phyloP scores from a whole-genome alignment of 2,888 invertebrate genomes.

The Caenorhabditis afra region DNA sequence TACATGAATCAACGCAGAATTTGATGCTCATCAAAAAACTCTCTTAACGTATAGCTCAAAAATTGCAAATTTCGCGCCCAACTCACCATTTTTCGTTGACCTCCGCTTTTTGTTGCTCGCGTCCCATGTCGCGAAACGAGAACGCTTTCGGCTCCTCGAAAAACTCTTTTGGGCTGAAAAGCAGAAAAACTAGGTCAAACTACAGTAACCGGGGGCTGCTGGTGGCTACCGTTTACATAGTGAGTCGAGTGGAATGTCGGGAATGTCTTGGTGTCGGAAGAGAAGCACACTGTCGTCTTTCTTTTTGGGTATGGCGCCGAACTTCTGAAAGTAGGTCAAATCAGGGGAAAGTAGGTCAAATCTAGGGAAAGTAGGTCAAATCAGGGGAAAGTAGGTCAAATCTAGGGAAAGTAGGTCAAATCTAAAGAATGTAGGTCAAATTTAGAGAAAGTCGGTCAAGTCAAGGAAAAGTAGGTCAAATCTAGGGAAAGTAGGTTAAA shows the following conservation, averaged over 20 bases:
- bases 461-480: too few relatives aligned
- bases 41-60: too few relatives aligned
- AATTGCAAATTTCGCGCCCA: too few relatives aligned
- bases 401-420: too few relatives aligned
- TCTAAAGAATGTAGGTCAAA: too few relatives aligned
- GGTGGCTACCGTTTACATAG: conserved; percentile 58
- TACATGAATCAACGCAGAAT: background rate
- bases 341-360: background rate
- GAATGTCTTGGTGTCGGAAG: conserved; percentile 60
- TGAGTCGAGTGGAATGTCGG: conserved; percentile 65
- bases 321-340: conserved; percentile 50
- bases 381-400: too few relatives aligned
- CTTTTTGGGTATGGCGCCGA: conserved; percentile 69
- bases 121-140: conserved; percentile 64
- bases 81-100: conserved; percentile 73
- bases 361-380: too few relatives aligned
- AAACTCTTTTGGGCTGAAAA: conserved; percentile 71
- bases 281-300: conserved; percentile 65
- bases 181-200: background rate
- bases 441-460: too few relatives aligned
- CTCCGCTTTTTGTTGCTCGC: conserved; percentile 60
- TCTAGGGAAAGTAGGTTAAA: too few relatives aligned
- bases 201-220: background rate
- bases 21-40: too few relatives aligned
- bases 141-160: conserved; percentile 66